Evolutionary conservation across 2,797 vertebrate genomes (phyloP).

Genomic region (Phrynocephalus guinanensis): DNA sequence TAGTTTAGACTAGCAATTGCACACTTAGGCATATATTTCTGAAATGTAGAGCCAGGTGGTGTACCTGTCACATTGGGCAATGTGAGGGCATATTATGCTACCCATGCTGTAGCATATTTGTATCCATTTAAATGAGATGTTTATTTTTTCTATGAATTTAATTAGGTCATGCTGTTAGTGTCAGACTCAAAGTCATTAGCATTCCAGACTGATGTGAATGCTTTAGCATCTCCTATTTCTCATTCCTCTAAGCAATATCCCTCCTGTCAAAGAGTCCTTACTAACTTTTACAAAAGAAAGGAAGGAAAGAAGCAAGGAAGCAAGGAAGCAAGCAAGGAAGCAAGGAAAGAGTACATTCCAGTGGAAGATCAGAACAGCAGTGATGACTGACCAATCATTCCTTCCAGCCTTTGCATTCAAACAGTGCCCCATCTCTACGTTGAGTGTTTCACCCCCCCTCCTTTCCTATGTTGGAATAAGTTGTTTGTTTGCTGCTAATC

Average conservation of each 20-base stretch:
- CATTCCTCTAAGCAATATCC: slow-evolving; percentile 48
- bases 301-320: no score
- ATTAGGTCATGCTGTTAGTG: slow-evolving; percentile 39
- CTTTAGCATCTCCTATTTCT: slow-evolving; percentile 59
- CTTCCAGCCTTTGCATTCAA: no score
- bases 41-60: neutral
- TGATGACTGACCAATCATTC: neutral
- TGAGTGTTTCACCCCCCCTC: no score
- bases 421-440: no score
- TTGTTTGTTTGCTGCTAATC: no score
- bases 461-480: no score
- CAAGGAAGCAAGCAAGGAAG: no score
- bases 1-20: no score
- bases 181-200: slow-evolving; percentile 55
- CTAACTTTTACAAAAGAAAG: slow-evolving; percentile 37
- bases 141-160: slow-evolving; percentile 30
- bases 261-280: slow-evolving; percentile 48
- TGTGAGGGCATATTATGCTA: slow-evolving; percentile 22
- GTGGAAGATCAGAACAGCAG: neutral
- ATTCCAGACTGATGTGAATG: slow-evolving; percentile 45
- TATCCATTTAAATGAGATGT: slow-evolving; percentile 40
- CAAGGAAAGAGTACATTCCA: neutral
- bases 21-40: neutral
- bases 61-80: slow-evolving; percentile 3
- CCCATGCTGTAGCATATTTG: slow-evolving; percentile 22